Evolutionary conservation across 2,797 vertebrate species (phyloP).

Genomic region (Enteromius paludinosus): DNA sequence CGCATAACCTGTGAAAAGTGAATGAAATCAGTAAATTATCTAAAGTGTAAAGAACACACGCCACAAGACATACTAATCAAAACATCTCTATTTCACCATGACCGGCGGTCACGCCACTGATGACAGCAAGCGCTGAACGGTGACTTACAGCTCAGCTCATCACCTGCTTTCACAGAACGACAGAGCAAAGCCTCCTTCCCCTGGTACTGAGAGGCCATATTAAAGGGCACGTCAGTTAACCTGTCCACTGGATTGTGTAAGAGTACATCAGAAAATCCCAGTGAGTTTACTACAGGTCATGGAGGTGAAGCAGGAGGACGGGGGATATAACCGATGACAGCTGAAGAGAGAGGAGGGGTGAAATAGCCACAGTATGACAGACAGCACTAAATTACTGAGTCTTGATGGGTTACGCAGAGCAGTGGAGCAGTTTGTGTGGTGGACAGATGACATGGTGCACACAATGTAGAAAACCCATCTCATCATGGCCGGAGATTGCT

Average conservation of each 20-base stretch:
- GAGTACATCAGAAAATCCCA: conserved; percentile 40
- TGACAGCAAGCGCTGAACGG: neutral
- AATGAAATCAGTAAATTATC: conserved; percentile 25
- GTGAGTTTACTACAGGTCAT: conserved; percentile 4
- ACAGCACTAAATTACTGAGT: conserved; percentile 37
- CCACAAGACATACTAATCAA: conserved; percentile 5
- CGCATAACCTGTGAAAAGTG: neutral
- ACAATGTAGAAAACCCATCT: conserved; percentile 11
- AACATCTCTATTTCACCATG: conserved; percentile 26
- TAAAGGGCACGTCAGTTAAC: conserved; percentile 46
- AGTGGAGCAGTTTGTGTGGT: neutral
- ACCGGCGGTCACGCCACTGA: conserved; percentile 1
- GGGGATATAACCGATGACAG: conserved; percentile 1
- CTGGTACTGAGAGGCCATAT: conserved; percentile 31
- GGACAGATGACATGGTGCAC: conserved; percentile 6
- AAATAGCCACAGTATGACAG: conserved; percentile 26
- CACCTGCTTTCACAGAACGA: conserved; percentile 10
- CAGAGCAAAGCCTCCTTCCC: conserved; percentile 18
- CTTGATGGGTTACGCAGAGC: conserved; percentile 1
- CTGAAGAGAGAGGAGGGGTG: conserved; percentile 10
- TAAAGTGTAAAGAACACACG: neutral
- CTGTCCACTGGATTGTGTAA: conserved; percentile 41
- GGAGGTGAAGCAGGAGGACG: neutral
- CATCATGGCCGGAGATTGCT: conserved; percentile 7
- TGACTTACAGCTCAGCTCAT: conserved; percentile 30